Base-by-base conservation (phyloP, 2,888 invertebrate species). In the Cheilosia pagana region DNA sequence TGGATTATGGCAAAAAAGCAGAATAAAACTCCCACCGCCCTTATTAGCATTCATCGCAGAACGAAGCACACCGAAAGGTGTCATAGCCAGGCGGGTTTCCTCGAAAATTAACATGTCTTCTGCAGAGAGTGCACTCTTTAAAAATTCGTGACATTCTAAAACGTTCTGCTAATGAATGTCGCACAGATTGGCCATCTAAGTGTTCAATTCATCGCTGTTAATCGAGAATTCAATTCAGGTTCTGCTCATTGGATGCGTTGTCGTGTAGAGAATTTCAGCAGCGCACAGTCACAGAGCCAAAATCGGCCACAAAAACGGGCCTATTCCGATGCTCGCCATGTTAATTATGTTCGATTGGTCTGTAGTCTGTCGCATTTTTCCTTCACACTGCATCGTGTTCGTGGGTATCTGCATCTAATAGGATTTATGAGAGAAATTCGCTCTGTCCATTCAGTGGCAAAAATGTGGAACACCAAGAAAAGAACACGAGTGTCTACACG, bases 351-450 rank as follows among this genome's bases (percentile, higher is more conserved):
- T 68, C 25, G 19, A 39, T 59, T 16, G 62, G 35, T 3, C 12
- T 3, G 35, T 28, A 7, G 35, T 35, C 3, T 35, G 82, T 60
- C 59, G 82, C 77, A 72, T 77, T 77, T 72, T 65, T 77, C 71
- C 60, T 71, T 76, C 55, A 52, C 55, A 16, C 43, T 28, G 25
- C n/a, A 45, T 4, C 35, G 35, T 35, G 12, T 10, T 35, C 35
- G 35, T 35, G 35, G 12, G 41, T 63, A 67, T 60, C 45, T 57
- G 62, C 57, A 72, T 62, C 68, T 70, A 60, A 71, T 53, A 59
- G 43, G 76, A 81, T 81, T 76, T 81, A 81, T 70, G 75, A 55
- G 52, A 23, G 39, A 63, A 76, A 63, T 81, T 70, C 81, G 67
- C 63, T 19, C 70, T 81, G 70, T 57, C 62, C 65, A 50, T 50